Percentiles rank a stretch among this genome's conserved stretches.
These are phyloP conservation scores for Myoxocephalus aenaeus DNA, from an alignment of 2,797 vertebrate species.

Conservation along the genomic window DNA sequence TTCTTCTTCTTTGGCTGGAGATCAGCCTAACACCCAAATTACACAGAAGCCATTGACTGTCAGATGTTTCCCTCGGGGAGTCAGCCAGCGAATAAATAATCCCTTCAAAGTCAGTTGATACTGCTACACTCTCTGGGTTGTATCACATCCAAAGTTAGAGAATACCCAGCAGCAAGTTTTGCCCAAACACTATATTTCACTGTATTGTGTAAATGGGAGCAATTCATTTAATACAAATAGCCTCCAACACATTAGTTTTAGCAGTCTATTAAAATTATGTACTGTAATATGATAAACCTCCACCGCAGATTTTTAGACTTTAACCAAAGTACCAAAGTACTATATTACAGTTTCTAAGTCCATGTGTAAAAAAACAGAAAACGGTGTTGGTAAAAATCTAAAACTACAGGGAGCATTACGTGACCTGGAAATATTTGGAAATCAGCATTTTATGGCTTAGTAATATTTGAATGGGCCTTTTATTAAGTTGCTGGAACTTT, in stretches of 20 bases:
- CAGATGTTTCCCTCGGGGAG: conserved; percentile 38
- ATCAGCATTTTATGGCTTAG: background rate
- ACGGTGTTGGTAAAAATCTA: background rate
- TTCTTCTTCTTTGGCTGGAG: background rate
- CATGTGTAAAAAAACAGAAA: background rate
- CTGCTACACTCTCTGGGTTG: background rate
- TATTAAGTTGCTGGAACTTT: background rate
- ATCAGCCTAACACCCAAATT: conserved; percentile 32
- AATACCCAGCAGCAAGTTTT: conserved; percentile 21
- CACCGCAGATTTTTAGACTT: too few species aligned
- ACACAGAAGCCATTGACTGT: conserved; percentile 33
- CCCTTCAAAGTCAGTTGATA: conserved; percentile 56
- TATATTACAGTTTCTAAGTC: background rate
- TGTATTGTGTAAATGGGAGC: too few species aligned
- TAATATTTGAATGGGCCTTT: background rate
- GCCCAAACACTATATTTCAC: background rate
- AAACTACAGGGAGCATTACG: background rate
- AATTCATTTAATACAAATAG: too few species aligned
- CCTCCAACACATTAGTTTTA: too few species aligned
- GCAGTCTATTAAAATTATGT: too few species aligned
- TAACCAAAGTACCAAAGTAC: too few species aligned
- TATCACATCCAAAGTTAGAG: conserved; percentile 19
- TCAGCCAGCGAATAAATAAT: conserved; percentile 53
- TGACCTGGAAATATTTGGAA: background rate
- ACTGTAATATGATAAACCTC: too few species aligned